Percentiles rank a stretch among this genome's conserved stretches.
Conservation (phyloP, 2,113 vertebrate genomes). For the Albula glossodonta region DNA sequence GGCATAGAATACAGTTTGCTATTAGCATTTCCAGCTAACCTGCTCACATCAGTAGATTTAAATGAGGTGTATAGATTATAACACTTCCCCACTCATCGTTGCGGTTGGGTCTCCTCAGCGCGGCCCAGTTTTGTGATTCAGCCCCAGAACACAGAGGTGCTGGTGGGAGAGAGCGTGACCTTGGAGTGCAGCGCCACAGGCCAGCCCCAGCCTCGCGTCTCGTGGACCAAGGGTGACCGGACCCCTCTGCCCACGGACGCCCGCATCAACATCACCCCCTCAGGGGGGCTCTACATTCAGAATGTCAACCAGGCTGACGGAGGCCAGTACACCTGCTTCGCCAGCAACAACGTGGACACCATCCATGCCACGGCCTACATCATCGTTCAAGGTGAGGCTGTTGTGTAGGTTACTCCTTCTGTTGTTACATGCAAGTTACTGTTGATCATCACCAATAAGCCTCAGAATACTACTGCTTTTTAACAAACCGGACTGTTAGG, state of each 20-base stretch:
- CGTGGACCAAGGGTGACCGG: slow-evolving; percentile 89
- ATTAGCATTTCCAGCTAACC: too few relatives aligned
- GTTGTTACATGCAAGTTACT: neutral
- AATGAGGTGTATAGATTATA: neutral
- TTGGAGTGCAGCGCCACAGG: slow-evolving; percentile 94
- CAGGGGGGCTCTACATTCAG: slow-evolving; percentile 92
- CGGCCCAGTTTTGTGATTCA: slow-evolving; percentile 95
- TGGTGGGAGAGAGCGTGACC: slow-evolving; percentile 94
- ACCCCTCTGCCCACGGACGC: slow-evolving; percentile 84
- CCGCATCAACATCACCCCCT: slow-evolving; percentile 85
- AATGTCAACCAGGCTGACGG: slow-evolving; percentile 83
- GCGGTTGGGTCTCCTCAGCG: slow-evolving; percentile 66
- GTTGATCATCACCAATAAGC: too few relatives aligned
- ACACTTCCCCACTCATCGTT: neutral
- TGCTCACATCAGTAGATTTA: too few relatives aligned
- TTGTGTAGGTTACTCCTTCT: neutral
- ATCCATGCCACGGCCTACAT: slow-evolving; percentile 88
- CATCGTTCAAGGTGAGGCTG: slow-evolving; percentile 88
- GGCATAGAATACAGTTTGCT: too few relatives aligned
- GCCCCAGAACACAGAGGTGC: slow-evolving; percentile 94
- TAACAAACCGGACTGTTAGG: neutral
- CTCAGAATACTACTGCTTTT: neutral
- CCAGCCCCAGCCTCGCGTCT: slow-evolving; percentile 85
- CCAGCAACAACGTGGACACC: slow-evolving; percentile 86
- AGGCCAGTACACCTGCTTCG: slow-evolving; percentile 92